A percentile compares a stretch with the other conserved stretches of the same genome.
Conservation (phyloP, 2,797 vertebrate species). For the Tachyglossus aculeatus region DNA sequence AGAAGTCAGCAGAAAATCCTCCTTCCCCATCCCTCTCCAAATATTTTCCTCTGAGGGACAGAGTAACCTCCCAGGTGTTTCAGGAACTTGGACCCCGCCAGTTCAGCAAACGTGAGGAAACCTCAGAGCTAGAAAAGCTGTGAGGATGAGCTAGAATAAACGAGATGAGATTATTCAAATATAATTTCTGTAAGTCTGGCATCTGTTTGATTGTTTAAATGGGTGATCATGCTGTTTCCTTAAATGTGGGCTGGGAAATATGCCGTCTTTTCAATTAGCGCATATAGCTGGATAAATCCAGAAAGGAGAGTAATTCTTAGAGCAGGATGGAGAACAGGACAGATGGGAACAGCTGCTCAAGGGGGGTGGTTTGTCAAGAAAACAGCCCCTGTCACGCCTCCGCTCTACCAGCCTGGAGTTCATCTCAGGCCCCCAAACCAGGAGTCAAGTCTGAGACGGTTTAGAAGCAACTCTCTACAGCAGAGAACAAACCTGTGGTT, state of each 20-base stretch:
- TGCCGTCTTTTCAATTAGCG: conserved; percentile 38
- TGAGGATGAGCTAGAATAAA: conserved; percentile 24
- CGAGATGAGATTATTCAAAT: conserved; percentile 47
- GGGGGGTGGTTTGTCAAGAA: conserved; percentile 8
- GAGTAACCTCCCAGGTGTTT: conserved; percentile 38
- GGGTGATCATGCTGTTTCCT: neutral
- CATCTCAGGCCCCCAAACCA: neutral
- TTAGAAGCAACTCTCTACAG: conserved; percentile 31
- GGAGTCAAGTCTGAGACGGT: neutral
- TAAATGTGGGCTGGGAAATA: neutral
- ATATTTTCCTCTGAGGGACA: conserved; percentile 7
- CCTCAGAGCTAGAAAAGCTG: neutral
- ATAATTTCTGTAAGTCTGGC: neutral
- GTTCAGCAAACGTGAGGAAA: neutral
- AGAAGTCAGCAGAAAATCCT: conserved; percentile 47
- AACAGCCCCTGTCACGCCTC: neutral
- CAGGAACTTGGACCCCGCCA: conserved; percentile 28
- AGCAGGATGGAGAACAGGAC: neutral
- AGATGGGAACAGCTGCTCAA: conserved; percentile 52
- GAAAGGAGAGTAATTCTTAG: neutral
- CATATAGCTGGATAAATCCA: conserved; percentile 21
- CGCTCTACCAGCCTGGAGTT: neutral
- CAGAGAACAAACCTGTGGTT: conserved; percentile 8
- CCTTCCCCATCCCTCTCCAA: conserved; percentile 11
- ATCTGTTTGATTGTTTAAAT: conserved; percentile 34